Evolutionary conservation across 2,797 vertebrate genomes (phyloP), one percentile per base, ranked within the genome.

Genomic region (Leptatherina wallacei): DNA sequence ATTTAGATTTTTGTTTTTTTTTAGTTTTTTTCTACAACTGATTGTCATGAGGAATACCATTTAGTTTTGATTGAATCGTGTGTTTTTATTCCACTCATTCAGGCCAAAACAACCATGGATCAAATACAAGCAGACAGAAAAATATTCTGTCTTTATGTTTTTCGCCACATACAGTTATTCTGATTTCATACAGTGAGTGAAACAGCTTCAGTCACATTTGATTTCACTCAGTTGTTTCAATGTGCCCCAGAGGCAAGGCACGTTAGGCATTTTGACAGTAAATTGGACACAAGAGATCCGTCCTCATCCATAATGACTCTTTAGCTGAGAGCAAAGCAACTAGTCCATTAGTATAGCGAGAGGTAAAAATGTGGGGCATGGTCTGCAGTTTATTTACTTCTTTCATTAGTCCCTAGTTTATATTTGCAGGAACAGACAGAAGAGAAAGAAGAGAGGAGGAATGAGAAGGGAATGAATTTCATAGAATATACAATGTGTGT

Each of bases 251-350:
- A 85, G 78, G 87, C 78, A 18, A 65, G 64, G 58, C 84, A 57
- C 13, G 24, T 29, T 61, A 64, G 72, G 66, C 81, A 68, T 86
- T 89, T 87, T 87, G 88, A 91, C 87, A 85, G 80, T 74, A 88
- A 90, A 93, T 87, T 89, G 87, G 88, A 84, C 87, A 84, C 81
- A 40, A 77, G 85, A 87, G 82, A 89, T 89, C 81, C 78, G 83
- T 88, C 84, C 81, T 81, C 72, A 75, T 33, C 80, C 79, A 66
- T 88, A 86, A 90, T 90, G 87, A 84, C 80, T 89, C 72, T 63
- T 78, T 72, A 69, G 76, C 88, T n/a, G 0, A 75, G 74, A 85
- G 85, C 75, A 68, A 81, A 82, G 75, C 55, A 80, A 78, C 81
- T 54, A 81, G 84, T 90, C 88, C 88, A 90, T 90, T 90, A 91